Percentiles rank a stretch among this genome's conserved stretches.
phyloP scores from a whole-genome alignment of 1,140 invertebrate species.

The Coenobita brevimanus region DNA sequence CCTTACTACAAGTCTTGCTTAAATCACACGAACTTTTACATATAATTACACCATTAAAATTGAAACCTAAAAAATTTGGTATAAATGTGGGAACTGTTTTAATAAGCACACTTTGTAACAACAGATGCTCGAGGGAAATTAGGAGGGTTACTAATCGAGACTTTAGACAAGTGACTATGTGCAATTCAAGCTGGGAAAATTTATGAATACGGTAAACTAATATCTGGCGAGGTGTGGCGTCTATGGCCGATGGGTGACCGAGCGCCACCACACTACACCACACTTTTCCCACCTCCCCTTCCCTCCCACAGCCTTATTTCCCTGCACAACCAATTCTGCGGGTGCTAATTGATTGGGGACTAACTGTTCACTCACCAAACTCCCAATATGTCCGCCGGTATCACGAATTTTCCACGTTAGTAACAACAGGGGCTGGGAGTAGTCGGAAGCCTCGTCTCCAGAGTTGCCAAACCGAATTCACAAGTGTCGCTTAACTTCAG shows the following conservation, averaged over 20 bases:
- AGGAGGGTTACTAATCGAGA: no score
- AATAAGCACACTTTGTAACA: no score
- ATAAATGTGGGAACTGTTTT: no score
- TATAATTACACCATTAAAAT: no score
- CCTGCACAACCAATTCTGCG: neutral
- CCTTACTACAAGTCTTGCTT: no score
- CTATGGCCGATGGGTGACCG: constrained; percentile 41
- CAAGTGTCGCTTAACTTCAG: no score
- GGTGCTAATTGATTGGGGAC: neutral
- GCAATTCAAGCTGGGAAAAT: no score
- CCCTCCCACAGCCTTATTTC: neutral
- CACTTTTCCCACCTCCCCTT: neutral
- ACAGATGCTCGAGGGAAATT: no score
- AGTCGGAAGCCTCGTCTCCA: constrained; percentile 53
- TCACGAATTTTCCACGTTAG: constrained; percentile 30
- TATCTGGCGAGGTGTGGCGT: constrained; percentile 62
- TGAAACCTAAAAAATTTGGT: no score
- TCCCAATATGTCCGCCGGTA: neutral
- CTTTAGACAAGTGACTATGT: no score
- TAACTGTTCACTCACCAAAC: constrained; percentile 23
- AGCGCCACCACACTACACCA: constrained; percentile 35
- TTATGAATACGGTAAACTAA: neutral
- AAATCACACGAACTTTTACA: no score
- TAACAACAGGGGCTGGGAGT: constrained; percentile 39
- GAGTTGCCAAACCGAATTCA: no score